Base-by-base conservation (phyloP, 2,113 vertebrate species). In the Colinus virginianus region DNA sequence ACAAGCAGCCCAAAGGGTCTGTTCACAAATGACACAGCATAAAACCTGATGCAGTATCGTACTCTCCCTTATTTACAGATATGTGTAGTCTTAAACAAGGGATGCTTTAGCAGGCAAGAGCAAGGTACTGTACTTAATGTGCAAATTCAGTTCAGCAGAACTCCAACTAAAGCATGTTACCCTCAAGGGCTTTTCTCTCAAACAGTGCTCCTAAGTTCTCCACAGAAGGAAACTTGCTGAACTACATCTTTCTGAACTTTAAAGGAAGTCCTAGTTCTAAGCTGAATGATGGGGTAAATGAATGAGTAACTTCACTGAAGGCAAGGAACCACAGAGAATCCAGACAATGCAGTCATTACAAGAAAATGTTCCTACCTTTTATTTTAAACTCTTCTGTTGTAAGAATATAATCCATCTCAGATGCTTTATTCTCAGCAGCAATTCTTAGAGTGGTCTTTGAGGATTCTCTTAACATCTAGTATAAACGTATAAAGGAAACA, bases 91-190 rank as follows among this genome's bases (percentile, higher is more conserved):
- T 90, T 63, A 82, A 92, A 95, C 87, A 92, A 78, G 63, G 48
- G 55, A 79, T 2, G 11, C n/a, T 87, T 89, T 83, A 85, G 75
- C 42, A 89, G 68, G 71, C 51, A 85, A 77, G 55, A 84, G 32
- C 25, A 79, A 91, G 78, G 70, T 90, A 76, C 40, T 55, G 75
- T 85, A 79, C 32, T 77, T 88, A 89, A 87, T 59, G 86, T 82
- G 42, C 71, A 89, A 96, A 93, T 93, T 84, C 84, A 94, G 58
- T 87, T 89, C 84, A 95, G 81, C 63, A 94, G 88, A 93, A 93
- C 87, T 96, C 75, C 92, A 88, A n/a, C 78, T 90, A 92, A 84
- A 85, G 78, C 78, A 68, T 6, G 5, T n/a, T 70, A 87, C 36
- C 76, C 92, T 92, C 90, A 76, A 90, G 86, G 86, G 92, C 49